Percentiles rank a stretch among this genome's conserved stretches.
Evolutionary conservation across 2,888 invertebrate genomes (phyloP).

Genomic region (Amphipyra berbera): DNA sequence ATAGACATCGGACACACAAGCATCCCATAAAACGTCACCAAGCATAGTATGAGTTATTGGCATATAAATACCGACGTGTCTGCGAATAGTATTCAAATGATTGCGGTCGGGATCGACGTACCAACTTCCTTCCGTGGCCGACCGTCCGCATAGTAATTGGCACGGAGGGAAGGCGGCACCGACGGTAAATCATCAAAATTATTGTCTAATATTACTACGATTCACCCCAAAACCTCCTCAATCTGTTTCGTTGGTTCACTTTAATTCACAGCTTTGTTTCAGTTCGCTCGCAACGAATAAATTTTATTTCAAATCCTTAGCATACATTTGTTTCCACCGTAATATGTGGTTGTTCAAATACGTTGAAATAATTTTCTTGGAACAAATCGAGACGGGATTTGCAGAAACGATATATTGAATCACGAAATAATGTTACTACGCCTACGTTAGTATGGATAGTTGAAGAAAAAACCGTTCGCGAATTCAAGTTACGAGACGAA

Average conservation of each 20-base stretch:
- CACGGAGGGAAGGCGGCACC: slow-evolving; percentile 76
- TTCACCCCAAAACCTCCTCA: slow-evolving; percentile 73
- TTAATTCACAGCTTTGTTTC: slow-evolving; percentile 81
- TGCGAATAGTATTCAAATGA: slow-evolving; percentile 85
- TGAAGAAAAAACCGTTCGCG: slow-evolving; percentile 12
- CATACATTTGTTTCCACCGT: slow-evolving; percentile 66
- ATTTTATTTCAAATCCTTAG: slow-evolving; percentile 70
- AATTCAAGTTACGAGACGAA: slow-evolving; percentile 19
- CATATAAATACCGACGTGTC: slow-evolving; percentile 84
- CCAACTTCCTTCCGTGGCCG: slow-evolving; percentile 85
- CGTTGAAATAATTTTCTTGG: slow-evolving; percentile 33
- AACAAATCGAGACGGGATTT: slow-evolving; percentile 26
- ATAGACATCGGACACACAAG: slow-evolving; percentile 76
- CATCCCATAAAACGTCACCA: slow-evolving; percentile 84
- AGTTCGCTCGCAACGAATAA: slow-evolving; percentile 70
- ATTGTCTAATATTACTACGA: slow-evolving; percentile 86
- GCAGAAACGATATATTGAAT: slow-evolving; percentile 32
- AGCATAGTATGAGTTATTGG: slow-evolving; percentile 81
- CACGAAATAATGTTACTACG: slow-evolving; percentile 21
- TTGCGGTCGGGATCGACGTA: slow-evolving; percentile 86
- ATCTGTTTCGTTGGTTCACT: slow-evolving; percentile 78
- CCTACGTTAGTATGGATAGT: slow-evolving; percentile 14
- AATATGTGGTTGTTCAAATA: slow-evolving; percentile 52
- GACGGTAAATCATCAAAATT: slow-evolving; percentile 88
- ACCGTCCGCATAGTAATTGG: slow-evolving; percentile 87